These are phyloP conservation scores for Acomys russatus DNA, from an alignment of 2,797 vertebrate genomes.

Conservation along the genomic window DNA sequence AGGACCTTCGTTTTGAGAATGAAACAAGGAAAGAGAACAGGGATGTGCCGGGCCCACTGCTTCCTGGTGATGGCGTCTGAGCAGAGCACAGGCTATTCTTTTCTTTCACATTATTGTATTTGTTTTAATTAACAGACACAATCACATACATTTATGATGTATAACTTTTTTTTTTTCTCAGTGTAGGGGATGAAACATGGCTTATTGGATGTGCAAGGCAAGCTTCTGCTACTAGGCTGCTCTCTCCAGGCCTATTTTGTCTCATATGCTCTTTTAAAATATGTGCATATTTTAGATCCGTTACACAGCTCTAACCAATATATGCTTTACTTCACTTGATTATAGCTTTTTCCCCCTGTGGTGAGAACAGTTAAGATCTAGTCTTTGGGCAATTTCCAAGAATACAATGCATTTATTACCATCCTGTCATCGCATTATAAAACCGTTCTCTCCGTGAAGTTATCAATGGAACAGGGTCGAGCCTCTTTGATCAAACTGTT, in stretches of 20 bases:
- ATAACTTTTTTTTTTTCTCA: background rate
- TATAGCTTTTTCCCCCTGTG: background rate
- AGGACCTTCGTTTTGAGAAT: background rate
- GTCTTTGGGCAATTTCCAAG: background rate
- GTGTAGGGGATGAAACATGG: too few species aligned
- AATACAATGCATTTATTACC: background rate
- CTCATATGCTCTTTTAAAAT: background rate
- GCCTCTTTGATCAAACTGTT: conserved; percentile 6
- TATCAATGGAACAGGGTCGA: background rate
- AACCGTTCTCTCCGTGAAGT: background rate
- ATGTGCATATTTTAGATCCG: background rate
- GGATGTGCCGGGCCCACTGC: too few species aligned
- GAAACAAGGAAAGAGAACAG: background rate
- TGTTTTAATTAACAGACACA: background rate
- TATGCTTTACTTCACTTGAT: too few species aligned
- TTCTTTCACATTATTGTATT: background rate
- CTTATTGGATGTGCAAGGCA: too few species aligned
- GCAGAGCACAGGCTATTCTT: background rate
- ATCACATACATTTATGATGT: background rate
- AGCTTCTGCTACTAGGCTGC: background rate
- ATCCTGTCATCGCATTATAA: background rate
- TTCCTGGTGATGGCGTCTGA: background rate
- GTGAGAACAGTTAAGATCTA: background rate
- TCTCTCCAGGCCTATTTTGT: background rate
- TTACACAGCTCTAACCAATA: background rate